Percentiles rank a stretch among this genome's conserved stretches.
Evolutionary conservation across 2,888 invertebrate genomes (phyloP).

Genomic region (Strigamia maritima): DNA sequence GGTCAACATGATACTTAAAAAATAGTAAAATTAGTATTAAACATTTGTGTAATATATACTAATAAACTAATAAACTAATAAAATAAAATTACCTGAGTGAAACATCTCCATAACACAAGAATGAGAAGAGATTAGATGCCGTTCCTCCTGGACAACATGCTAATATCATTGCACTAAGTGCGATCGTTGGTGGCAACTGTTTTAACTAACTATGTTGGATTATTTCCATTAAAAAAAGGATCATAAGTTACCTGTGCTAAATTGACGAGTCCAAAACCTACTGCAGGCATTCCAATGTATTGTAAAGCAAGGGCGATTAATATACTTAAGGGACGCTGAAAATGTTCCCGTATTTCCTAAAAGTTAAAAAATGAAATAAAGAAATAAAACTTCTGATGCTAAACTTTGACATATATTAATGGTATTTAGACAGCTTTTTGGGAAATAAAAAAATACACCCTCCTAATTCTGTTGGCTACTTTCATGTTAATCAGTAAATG

Average conservation of each 20-base stretch:
- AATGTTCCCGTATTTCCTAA: not conserved
- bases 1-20: not conserved
- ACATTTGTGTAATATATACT: not conserved
- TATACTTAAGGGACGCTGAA: not conserved
- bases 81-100: not conserved
- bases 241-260: not conserved
- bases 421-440: not conserved
- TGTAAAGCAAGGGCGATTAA: not conserved
- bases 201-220: not conserved
- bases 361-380: not conserved
- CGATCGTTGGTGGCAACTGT: not conserved
- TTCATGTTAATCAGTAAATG: no score
- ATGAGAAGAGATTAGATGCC: not conserved
- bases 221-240: not conserved
- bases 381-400: not conserved
- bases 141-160: not conserved
- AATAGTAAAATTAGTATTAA: not conserved
- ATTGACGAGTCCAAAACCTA: not conserved
- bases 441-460: no score
- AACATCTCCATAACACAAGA: not conserved
- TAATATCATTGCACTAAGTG: not conserved
- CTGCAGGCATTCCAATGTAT: not conserved
- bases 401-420: no score
- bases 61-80: not conserved
- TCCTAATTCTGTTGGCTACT: no score